A percentile compares a stretch with the other conserved stretches of the same genome.
phyloP scores from a whole-genome alignment of 2,113 vertebrate genomes.

The Myxocyprinus asiaticus region DNA sequence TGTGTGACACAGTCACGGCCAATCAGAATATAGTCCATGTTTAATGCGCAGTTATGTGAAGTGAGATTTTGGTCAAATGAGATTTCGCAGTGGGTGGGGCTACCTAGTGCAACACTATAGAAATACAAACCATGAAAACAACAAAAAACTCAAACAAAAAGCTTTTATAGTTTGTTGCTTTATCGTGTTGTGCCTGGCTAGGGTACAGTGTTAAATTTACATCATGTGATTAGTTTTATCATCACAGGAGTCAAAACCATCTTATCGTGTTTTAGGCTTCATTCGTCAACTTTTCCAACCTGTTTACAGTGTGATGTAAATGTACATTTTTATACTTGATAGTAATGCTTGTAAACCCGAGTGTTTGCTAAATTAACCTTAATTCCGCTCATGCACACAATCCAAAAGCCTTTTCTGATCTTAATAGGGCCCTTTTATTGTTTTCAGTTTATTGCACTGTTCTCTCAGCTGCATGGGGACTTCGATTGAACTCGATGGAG shows the following conservation, averaged over 20 bases:
- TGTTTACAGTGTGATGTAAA: background rate
- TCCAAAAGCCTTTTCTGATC: background rate
- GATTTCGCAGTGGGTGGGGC: no score
- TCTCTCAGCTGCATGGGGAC: background rate
- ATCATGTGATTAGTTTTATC: no score
- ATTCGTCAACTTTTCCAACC: background rate
- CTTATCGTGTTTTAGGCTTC: background rate
- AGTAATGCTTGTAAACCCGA: constrained; percentile 2
- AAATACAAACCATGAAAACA: no score
- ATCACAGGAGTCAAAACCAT: no score
- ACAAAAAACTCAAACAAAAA: no score
- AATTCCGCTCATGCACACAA: background rate
- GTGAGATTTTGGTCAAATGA: no score
- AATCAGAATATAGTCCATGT: no score
- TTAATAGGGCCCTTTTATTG: constrained; percentile 6
- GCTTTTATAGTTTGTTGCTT: no score
- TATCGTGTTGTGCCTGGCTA: background rate
- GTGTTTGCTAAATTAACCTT: background rate
- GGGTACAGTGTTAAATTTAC: no score
- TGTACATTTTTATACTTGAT: background rate
- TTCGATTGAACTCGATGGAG: constrained; percentile 12
- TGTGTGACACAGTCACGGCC: no score
- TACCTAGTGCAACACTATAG: no score
- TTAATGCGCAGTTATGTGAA: no score
- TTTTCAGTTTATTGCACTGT: background rate